Conservation (phyloP, 2,888 invertebrate genomes). For the Sipha maydis region DNA sequence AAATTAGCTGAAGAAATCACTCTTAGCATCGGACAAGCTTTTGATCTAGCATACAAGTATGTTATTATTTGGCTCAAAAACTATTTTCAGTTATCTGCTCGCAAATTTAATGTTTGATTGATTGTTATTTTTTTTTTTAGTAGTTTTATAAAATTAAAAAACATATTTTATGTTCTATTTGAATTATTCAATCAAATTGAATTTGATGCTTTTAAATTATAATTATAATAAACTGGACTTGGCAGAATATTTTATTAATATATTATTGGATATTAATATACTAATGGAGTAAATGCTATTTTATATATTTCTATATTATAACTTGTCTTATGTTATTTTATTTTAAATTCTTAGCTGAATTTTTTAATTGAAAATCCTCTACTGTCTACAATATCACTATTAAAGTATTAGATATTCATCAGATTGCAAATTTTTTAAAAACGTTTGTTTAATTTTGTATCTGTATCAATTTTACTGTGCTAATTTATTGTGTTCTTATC, state of each 20-base stretch:
- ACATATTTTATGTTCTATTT: not conserved
- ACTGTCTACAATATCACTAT: not conserved
- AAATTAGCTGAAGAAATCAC: constrained; percentile 98
- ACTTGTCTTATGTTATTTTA: not conserved
- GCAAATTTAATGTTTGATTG: not conserved
- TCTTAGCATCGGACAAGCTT: constrained; percentile 96
- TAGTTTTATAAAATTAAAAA: not conserved
- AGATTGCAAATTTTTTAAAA: not conserved
- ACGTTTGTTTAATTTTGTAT: not conserved
- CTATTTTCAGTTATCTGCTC: constrained; percentile 31
- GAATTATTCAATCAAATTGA: too few species aligned
- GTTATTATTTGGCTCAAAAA: constrained; percentile 62
- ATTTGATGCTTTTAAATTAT: too few species aligned
- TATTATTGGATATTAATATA: too few species aligned
- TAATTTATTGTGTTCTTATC: not conserved
- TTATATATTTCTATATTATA: not conserved
- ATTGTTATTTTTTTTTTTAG: constrained; percentile 7
- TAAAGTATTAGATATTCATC: not conserved
- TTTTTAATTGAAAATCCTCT: not conserved
- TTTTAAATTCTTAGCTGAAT: not conserved
- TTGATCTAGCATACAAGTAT: constrained; percentile 93
- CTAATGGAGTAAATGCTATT: too few species aligned
- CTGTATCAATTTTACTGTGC: not conserved
- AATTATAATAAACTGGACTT: too few species aligned
- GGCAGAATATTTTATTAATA: too few species aligned